Evolutionary conservation across 2,888 invertebrate genomes (phyloP), one percentile per base, ranked within the genome.

Genomic region (Nephrotoma guestfalica): DNA sequence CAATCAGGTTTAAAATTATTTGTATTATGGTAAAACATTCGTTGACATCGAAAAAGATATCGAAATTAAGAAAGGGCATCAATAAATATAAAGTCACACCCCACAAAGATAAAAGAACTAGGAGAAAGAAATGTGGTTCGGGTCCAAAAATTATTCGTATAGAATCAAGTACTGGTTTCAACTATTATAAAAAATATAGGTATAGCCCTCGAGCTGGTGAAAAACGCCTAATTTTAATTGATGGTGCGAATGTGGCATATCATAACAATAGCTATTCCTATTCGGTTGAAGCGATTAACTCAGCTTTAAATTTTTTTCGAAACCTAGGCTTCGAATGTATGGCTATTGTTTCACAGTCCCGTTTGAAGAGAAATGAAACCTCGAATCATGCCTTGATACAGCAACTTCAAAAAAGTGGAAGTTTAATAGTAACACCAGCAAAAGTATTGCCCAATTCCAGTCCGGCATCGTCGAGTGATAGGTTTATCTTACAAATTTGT

Each of bases 221-320:
- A 3, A 92, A 95, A 71, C 90, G 96, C 83, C 94, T 95, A 90
- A 92, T 97, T 87, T 93, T 97, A 15, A 94, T 97, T 86, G 97
- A 97, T 90, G 97, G 96, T 15, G 95, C 95, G 90, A 97, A 97
- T 92, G 94, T 97, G n/a, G 97, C 96, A 0, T 94, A 95, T 93
- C 93, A 93, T 89, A 92, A 93, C 0, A 92, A 92, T 84, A 92
- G 93, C 30, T 93, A 91, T 88, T 87, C 89, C n/a, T 97, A 96
- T 90, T 96, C 96, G 1, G 95, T 95, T 13, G 92, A 93, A 89
- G 97, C 96, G 0, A 92, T 97, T 6, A 92, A 95, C 90, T 93
- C 96, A 86, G 95, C 95, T 88, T 93, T 97, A 45, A 94, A 96
- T 87, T 96, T 94, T 90, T 97, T 97, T 89, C 88, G 93, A 86